Base-by-base conservation (phyloP, 2,888 invertebrate genomes). In the Drosophila fungiperda region DNA sequence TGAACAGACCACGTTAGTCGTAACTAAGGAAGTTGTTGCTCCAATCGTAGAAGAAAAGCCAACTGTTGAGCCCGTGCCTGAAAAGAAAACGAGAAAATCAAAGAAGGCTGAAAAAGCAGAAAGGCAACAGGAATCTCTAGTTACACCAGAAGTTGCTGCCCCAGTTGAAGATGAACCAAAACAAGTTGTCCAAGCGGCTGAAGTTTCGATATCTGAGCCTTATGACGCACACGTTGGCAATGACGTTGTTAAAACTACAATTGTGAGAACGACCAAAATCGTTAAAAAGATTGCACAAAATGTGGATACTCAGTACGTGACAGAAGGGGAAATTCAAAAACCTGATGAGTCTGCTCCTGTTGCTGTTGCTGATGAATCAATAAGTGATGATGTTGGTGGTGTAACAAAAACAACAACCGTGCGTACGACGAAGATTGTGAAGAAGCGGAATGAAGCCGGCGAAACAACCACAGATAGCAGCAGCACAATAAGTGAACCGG, bases 401-500 rank as follows among this genome's bases (percentile, higher is more conserved):
- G 89, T 92, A 59, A 82, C 90, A 5, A 92, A 91, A 72, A 92
- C 91, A 33, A 92, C 92, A 69, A 92, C 89, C 45, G 90, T 92
- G 76, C 92, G 91, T 54, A 93, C 92, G 26, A 92, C 92, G 3
- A 92, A 82, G 76, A 91, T 87, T 65, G 79, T 92, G 20, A 92
- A 90, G 68, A 92, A 87, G 60, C 78, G 90, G n/a, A 87, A 80
- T 53, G 87, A 89, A 59, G 87, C 91, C 26, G 84, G 87, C 7
- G 88, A 90, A 36, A 82, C 80, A 6, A 78, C 80, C 12, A 78
- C 78, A 1, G 87, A 90, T 52, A 90, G 76, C 64, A 87, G 76
- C 61, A 87, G 83, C 61, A 81, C 78, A 15, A 75, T 70, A n/a
- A 87, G 78, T 67, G 80, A 89, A 32, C 89, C 90, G 23, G 73